Base-by-base conservation (phyloP, 2,888 invertebrate species). In the Eucera pruinosa region DNA sequence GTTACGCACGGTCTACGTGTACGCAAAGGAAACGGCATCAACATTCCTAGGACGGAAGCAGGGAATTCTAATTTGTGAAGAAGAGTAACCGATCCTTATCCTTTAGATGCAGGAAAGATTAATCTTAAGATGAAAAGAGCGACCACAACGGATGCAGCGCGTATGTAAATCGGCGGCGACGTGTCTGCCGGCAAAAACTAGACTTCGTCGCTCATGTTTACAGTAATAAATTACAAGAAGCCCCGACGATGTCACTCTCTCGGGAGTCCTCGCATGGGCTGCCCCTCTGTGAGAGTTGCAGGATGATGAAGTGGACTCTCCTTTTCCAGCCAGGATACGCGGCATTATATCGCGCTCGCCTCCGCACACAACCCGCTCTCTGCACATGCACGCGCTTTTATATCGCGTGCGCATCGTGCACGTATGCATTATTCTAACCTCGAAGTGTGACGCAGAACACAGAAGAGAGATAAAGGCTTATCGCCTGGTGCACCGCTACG, bases 231-330 rank as follows among this genome's bases (percentile, higher is more conserved):
- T 77, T 66, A 76, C 77, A 41, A 62, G 76, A 54, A 79, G 72
- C 18, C 65, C 4, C 33, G 36, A 15, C 54, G 36, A 39, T 55
- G 54, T 55, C 54, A 55, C 33, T 55, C 54, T 55, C 54, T 33
- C 54, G 33, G 13, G 1, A 33, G 1, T 18, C n/a, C n/a, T 30
- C 67, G 61, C 71, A 54, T 58, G 11, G 11, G 48, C n/a, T 61
- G 36, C 43, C 33, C 18, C 15, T 52, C 3, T 30, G 27, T 39
- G n/a, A n/a, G n/a, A n/a, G 27, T 30, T 60, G 62, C 66, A 20
- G 68, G 43, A 83, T 77, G 83, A 83, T 77, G 76, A 78, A 83
- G 81, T 78, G 72, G 76, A 61, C 77, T 77, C 74, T 71, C 70
- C 58, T 41, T 62, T 52, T 66, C 15, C 57, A 36, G 54, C 61